Evolutionary conservation across 2,888 invertebrate genomes (phyloP), one percentile per base, ranked within the genome.

Genomic region (Eurois occulta): DNA sequence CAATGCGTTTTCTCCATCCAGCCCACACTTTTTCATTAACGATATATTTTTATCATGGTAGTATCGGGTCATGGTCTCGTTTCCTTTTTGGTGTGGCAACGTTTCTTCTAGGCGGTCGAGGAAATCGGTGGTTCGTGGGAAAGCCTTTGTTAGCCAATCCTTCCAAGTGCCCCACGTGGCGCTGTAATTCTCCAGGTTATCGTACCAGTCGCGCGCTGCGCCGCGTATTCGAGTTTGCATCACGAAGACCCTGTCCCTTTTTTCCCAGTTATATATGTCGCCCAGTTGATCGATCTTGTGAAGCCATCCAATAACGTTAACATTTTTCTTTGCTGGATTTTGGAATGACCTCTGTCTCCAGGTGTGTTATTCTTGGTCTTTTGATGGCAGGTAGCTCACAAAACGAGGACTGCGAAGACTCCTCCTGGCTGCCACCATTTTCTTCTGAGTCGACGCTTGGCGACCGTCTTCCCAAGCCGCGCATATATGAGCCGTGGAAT

Each of bases 271-370:
- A 10, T 68, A 52, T 4, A 48, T 48, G 35, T 48, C 68, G 13
- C 48, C 68, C 24, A 68, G 48, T 35, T 69, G 52, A 35, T 69
- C 69, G 10, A 52, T 69, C n/a, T 69, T 69, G 52, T 69, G 69
- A 16, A 69, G 10, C 52, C 69, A 52, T 2, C 69, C 69, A 18
- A 35, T 35, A n/a, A 69, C 35, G 18, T 52, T 69, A 8, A 18
- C 10, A 52, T 35, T 35, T 52, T 68, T 68, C 35, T 68, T 48
- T 35, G 48, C 24, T 16, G 68, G 68, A 35, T 68, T 68, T 68
- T 0, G 48, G 68, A 3, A 67, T 67, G 28, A 43, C 28, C 18
- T 66, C 66, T 21, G 43, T 28, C 11, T 67, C 66, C 21, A 67
- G 28, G 21, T 28, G 43, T 16, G 68, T 48, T 48, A 68, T 58